Base-by-base conservation (phyloP, 1,140 invertebrate species). In the Elysia chlorotica region DNA sequence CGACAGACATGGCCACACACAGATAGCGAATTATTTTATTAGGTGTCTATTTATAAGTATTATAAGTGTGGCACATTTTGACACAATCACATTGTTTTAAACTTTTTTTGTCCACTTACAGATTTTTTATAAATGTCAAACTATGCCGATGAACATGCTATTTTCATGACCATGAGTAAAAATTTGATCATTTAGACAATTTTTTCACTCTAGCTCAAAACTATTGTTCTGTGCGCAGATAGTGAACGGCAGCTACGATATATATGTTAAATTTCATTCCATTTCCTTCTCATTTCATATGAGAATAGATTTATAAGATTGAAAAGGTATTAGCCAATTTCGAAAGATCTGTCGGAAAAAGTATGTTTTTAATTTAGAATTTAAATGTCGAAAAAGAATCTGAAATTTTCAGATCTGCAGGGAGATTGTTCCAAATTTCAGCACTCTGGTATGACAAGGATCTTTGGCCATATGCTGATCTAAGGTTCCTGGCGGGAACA, bases 321-420 rank as follows among this genome's bases (percentile, higher is more conserved):
- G 10, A 14, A 48, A 48, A n/a, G 41, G 41, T n/a, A 10, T 48
- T 48, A n/a, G 41, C 41, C n/a, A 14, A 48, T 10, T 48, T 48
- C 21, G 23, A 41, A 21, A n/a, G n/a, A n/a, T n/a, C n/a, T n/a
- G 5, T 25, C 37, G 21, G n/a, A 25, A 30, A 37, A 41, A 1
- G 31, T n/a, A 2, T 57, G 25, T 23, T 57, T 28, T 25, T 17
- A 36, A 38, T 28, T 33, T 57, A 57, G 23, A 53, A 30, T 70
- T 53, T 37, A 57, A 30, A 70, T 21, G 19, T 70, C 67, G 53
- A 31, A 54, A 53, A 25, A 57, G 53, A 48, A 48, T 57, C 25
- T 17, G 23, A 48, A 19, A n/a, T 38, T 5, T 10, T 25, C 2
- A 2, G 65, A 41, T 37, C 31, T 37, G 41, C 21, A 53, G 6